Evolutionary conservation across 2,888 invertebrate genomes (phyloP), one percentile per base, ranked within the genome.

Genomic region (Patella depressa): DNA sequence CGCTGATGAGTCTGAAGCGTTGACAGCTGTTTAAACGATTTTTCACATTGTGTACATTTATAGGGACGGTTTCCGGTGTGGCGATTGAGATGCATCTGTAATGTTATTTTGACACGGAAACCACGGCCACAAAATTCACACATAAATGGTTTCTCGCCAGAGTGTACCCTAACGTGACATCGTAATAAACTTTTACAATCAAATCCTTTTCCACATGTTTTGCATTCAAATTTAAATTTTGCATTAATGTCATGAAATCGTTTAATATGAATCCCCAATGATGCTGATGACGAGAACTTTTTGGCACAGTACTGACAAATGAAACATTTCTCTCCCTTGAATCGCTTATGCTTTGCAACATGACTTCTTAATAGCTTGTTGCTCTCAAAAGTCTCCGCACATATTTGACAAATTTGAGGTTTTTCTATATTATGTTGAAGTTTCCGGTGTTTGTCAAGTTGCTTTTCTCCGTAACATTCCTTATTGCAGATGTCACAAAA

Each of bases 31-130:
- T 24, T 19, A 14, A 65, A 65, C 5, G 19, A 19, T 65, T 65
- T 65, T 24, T 24, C 65, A 65, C 65, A 65, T 24, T 65, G 24
- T 24, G 19, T 65, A 65, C 65, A 65, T 65, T 65, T 65, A 65
- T 65, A 65, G 3, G 65, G 65, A 12, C 65, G 19, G 12, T 65
- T 65, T 3, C 24, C 65, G 2, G 65, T 12, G 24, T 65, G 65
- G 24, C 19, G 19, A 24, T 65, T 65, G 19, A 24, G 65, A 14
- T 65, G 65, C 19, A 65, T 24, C 24, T 24, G 19, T 65, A 65
- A 14, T 3, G 65, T 65, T 65, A 65, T 65, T 15, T 65, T 65
- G 11, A 24, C 24, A 3, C 65, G 19, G 65, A 65, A 65, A 65
- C 65, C 65, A 12, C 24, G 19, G 0, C 65, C 65, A 65, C 65